Conservation (phyloP, 1,140 invertebrate genomes). For the Panagrolaimus sp. region DNA sequence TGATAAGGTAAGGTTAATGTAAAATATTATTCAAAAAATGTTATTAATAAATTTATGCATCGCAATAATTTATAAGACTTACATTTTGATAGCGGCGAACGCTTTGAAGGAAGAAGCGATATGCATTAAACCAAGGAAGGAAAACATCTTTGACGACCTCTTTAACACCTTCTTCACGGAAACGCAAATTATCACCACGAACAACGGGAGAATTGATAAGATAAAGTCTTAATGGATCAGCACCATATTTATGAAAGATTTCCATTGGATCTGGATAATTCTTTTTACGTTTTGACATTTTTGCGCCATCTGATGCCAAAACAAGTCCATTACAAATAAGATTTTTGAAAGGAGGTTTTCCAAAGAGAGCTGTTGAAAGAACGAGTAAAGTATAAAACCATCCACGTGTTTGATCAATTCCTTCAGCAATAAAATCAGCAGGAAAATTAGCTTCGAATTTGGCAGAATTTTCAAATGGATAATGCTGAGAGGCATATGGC, state of each 20-base stretch:
- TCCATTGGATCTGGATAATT: constrained; percentile 95
- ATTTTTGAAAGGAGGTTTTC: constrained; percentile 94
- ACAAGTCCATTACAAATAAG: constrained; percentile 91
- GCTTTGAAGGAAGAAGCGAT: constrained; percentile 88
- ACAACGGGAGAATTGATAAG: constrained; percentile 97
- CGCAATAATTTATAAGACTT: too few relatives aligned
- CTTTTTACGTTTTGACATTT: constrained; percentile 98
- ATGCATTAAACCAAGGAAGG: constrained; percentile 97
- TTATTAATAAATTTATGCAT: too few relatives aligned
- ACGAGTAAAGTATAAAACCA: constrained; percentile 93
- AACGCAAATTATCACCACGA: constrained; percentile 85
- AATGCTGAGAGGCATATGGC: constrained; percentile 95
- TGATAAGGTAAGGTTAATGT: neutral
- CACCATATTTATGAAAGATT: constrained; percentile 85
- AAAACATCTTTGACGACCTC: constrained; percentile 96
- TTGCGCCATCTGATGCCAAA: constrained; percentile 86
- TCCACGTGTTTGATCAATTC: constrained; percentile 93
- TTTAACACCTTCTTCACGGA: constrained; percentile 92
- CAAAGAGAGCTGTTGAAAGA: constrained; percentile 89
- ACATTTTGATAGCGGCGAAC: constrained; percentile 75
- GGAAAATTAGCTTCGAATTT: constrained; percentile 90
- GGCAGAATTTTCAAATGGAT: constrained; percentile 79
- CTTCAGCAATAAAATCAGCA: constrained; percentile 97
- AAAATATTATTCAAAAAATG: too few relatives aligned
- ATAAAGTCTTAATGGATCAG: constrained; percentile 87